Conservation (phyloP, 2,113 vertebrate species). For the Triplophysa rosa region DNA sequence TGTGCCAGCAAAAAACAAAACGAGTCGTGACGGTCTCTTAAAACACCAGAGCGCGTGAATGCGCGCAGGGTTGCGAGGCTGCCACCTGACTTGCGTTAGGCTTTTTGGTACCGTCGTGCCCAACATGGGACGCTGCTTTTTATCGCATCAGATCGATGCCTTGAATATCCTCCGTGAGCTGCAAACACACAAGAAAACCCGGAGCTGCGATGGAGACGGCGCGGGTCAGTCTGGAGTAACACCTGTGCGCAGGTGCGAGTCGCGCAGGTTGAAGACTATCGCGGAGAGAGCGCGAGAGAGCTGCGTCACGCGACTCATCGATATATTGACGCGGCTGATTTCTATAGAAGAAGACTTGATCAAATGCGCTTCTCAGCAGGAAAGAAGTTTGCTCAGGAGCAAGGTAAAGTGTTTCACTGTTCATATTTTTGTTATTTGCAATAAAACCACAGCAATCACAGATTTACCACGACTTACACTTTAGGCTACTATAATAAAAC, state of each 20-base stretch:
- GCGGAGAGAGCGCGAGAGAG: slow-evolving; percentile 45
- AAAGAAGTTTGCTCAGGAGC: slow-evolving; percentile 27
- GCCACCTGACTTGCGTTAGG: background rate
- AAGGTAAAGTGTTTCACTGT: slow-evolving; percentile 35
- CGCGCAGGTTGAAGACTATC: background rate
- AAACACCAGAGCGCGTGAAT: background rate
- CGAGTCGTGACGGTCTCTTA: background rate
- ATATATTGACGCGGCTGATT: slow-evolving; percentile 43
- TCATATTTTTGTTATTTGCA: background rate
- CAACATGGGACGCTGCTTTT: slow-evolving; percentile 20
- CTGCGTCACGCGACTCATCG: slow-evolving; percentile 29
- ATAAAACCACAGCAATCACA: too few relatives aligned
- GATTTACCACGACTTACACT: too few relatives aligned
- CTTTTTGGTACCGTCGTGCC: too few relatives aligned
- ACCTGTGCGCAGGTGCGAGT: background rate
- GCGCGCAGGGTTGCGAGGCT: background rate
- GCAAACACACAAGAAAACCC: background rate
- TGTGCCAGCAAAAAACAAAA: background rate
- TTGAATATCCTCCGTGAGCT: slow-evolving; percentile 17
- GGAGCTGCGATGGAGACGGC: background rate
- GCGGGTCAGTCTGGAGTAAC: background rate
- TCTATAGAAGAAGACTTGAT: slow-evolving; percentile 46
- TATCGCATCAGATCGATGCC: slow-evolving; percentile 25
- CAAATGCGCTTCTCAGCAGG: background rate
- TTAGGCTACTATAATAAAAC: too few relatives aligned